A percentile compares a stretch with the other conserved stretches of the same genome.
Conservation (phyloP, 1,140 invertebrate species). For the Pentalonia nigronervosa region DNA sequence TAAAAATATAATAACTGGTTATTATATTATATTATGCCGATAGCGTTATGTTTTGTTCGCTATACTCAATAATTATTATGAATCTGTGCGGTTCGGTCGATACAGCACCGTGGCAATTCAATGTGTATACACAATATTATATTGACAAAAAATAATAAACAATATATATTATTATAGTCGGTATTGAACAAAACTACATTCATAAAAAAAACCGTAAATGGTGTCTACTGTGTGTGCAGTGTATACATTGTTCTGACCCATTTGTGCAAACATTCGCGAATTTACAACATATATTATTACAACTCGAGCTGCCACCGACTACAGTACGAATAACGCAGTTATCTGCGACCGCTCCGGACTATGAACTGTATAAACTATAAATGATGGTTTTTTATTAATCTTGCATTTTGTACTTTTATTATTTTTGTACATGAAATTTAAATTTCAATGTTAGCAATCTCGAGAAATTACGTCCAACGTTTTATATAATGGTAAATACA, state of each 20-base stretch:
- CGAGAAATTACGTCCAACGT: not conserved
- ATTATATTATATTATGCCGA: not conserved
- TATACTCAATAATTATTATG: not conserved
- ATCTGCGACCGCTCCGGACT: not conserved
- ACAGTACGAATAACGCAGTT: not conserved
- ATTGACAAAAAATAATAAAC: not conserved
- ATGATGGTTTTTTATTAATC: not conserved
- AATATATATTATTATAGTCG: not conserved
- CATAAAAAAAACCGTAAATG: not conserved
- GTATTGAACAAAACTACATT: not conserved
- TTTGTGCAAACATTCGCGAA: not conserved
- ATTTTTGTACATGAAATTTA: not conserved
- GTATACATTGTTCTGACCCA: not conserved
- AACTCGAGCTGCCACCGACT: not conserved
- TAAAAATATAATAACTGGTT: constrained; percentile 16
- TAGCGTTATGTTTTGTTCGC: not conserved
- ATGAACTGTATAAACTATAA: not conserved
- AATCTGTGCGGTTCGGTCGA: not conserved
- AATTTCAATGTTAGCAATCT: not conserved
- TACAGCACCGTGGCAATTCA: not conserved
- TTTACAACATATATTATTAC: not conserved
- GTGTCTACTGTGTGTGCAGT: not conserved
- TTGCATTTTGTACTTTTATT: too few species aligned
- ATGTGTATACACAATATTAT: not conserved
- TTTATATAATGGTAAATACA: not conserved